A percentile compares a stretch with the other conserved stretches of the same genome.
phyloP scores from a whole-genome alignment of 2,797 vertebrate species.

The Mastacembelus armatus region DNA sequence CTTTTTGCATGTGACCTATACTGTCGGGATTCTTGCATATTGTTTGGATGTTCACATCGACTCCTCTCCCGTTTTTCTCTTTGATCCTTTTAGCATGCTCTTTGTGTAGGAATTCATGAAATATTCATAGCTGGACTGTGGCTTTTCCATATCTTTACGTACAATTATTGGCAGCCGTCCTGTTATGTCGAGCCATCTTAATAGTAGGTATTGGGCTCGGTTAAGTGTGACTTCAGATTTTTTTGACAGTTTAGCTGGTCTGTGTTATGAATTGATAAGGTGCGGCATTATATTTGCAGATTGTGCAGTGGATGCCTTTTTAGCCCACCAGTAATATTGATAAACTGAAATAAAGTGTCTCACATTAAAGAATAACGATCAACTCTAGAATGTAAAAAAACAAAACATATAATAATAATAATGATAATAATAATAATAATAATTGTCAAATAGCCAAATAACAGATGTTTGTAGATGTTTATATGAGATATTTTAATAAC shows the following conservation, averaged over 20 bases:
- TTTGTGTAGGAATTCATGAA: slow-evolving; percentile 86
- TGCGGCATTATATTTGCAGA: slow-evolving; percentile 79
- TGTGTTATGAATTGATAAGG: slow-evolving; percentile 82
- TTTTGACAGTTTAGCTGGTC: slow-evolving; percentile 82
- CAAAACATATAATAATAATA: slow-evolving; percentile 12
- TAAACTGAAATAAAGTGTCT: slow-evolving; percentile 72
- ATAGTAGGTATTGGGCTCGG: slow-evolving; percentile 79
- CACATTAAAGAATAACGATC: slow-evolving; percentile 53
- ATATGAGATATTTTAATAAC: neutral
- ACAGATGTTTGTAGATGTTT: too few species aligned
- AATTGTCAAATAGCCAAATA: neutral
- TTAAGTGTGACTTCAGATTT: slow-evolving; percentile 85
- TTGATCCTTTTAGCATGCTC: slow-evolving; percentile 86
- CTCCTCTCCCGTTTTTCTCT: slow-evolving; percentile 79
- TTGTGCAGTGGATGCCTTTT: slow-evolving; percentile 68
- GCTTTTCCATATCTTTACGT: slow-evolving; percentile 86
- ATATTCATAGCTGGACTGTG: slow-evolving; percentile 85
- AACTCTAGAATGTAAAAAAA: slow-evolving; percentile 27
- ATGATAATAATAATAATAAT: slow-evolving; percentile 16
- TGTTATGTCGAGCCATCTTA: slow-evolving; percentile 84
- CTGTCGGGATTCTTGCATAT: slow-evolving; percentile 97
- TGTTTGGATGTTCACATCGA: slow-evolving; percentile 90
- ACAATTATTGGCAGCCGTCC: slow-evolving; percentile 86
- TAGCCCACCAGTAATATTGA: slow-evolving; percentile 80
- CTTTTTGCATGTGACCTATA: slow-evolving; percentile 96